Evolutionary conservation across 2,113 vertebrate species (phyloP), one percentile per base, ranked within the genome.

Genomic region (Anolis carolinensis): DNA sequence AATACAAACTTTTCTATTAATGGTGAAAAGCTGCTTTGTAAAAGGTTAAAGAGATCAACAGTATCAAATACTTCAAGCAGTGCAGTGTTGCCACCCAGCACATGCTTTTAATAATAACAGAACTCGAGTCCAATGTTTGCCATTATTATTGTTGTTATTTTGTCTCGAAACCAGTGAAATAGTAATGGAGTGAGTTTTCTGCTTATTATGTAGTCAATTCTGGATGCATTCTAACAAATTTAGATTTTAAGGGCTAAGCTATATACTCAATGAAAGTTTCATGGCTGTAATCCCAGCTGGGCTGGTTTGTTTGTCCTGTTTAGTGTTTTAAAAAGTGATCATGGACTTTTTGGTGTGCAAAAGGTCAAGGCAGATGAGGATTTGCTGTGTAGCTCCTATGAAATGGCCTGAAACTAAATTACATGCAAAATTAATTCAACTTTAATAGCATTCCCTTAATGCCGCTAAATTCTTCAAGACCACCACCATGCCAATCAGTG

Each of bases 21-120:
- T 92, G 44, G 91, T 93, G 87, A 92, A 90, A 94, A 93, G 86
- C 86, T 89, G 85, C 48, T 91, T 85, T 73, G 90, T 84, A 82
- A 89, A 93, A 94, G 90, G 92, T 95, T 93, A 89, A 84, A 55
- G 84, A 88, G 93, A 91, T 95, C 92, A 93, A 76, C 81, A 91
- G 83, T 89, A 90, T 93, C 90, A 92, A 88, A 86, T 91, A 86
- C 91, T 95, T 95, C 92, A 93, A 92, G 77, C 88, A 81, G 91
- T 84, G 82, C 91, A 72, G 65, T 87, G 91, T 90, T 91, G 94
- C 93, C 88, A 92, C 95, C 92, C 93, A 92, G 92, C 95, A 95
- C 73, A 82, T 92, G 91, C 93, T 95, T 95, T 94, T 94, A 94
- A 96, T 94, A 95, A 94, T 94, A 92, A 93, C 90, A 91, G 79